Conservation (phyloP, 1,140 invertebrate genomes). For the Drosophila sproati region DNA sequence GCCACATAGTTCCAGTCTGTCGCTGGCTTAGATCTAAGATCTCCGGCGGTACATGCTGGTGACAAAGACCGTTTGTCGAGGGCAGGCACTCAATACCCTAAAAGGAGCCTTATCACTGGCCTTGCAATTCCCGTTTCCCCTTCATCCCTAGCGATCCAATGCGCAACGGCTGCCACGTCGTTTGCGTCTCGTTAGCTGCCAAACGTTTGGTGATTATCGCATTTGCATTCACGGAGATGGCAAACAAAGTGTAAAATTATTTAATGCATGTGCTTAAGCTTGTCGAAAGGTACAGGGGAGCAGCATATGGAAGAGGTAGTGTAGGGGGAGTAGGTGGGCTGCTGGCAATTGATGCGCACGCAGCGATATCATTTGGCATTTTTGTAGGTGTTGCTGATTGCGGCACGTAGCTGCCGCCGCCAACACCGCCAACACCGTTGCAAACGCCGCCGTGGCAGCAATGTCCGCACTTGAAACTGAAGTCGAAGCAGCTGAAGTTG, state of each 20-base stretch:
- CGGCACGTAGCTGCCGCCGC: conserved; percentile 59
- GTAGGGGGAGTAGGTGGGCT: conserved; percentile 52
- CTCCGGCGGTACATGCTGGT: conserved; percentile 32
- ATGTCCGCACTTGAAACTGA: conserved; percentile 57
- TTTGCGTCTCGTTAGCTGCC: conserved; percentile 68
- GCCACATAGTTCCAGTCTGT: conserved; percentile 7
- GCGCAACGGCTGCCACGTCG: conserved; percentile 42
- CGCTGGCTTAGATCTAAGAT: conserved; percentile 42
- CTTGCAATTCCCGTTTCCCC: background rate
- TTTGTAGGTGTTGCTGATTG: conserved; percentile 82
- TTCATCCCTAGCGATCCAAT: background rate
- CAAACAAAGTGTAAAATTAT: conserved; percentile 83
- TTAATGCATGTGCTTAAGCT: conserved; percentile 71
- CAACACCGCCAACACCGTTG: background rate
- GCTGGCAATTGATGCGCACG: conserved; percentile 68
- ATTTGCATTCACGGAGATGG: conserved; percentile 67
- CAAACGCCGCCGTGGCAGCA: background rate
- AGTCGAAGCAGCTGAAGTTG: conserved; percentile 37
- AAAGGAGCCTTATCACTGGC: conserved; percentile 49
- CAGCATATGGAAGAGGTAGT: background rate
- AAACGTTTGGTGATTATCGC: conserved; percentile 78
- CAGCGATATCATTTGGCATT: conserved; percentile 73
- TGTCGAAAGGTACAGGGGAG: conserved; percentile 5
- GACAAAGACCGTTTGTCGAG: conserved; percentile 38
- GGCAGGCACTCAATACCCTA: conserved; percentile 39